These are phyloP conservation scores for Onychomys torridus DNA, from an alignment of 2,797 vertebrate genomes.

Conservation along the genomic window DNA sequence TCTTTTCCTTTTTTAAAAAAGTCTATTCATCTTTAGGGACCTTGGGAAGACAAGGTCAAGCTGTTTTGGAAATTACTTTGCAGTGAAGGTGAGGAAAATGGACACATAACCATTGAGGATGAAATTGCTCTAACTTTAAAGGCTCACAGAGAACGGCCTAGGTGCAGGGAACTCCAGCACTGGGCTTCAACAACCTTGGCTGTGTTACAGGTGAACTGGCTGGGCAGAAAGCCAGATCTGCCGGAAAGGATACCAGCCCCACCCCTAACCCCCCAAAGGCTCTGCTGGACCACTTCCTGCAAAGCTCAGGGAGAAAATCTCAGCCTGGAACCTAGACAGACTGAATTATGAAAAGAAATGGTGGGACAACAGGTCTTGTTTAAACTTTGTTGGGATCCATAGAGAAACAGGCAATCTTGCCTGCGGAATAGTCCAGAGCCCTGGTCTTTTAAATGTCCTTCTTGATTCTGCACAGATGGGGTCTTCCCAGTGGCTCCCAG, in stretches of 20 bases:
- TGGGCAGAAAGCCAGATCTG: neutral
- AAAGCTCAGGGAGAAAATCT: neutral
- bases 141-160: neutral
- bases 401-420: neutral
- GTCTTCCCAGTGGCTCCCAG: neutral
- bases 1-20: neutral
- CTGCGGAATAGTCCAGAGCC: neutral
- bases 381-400: neutral
- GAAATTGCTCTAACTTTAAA: neutral
- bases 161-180: neutral
- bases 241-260: too few relatives aligned
- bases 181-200: neutral
- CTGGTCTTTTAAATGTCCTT: neutral
- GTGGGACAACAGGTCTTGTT: neutral
- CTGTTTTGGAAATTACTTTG: constrained; percentile 31
- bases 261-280: neutral
- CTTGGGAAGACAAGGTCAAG: neutral
- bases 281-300: neutral
- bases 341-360: neutral
- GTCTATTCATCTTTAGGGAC: neutral
- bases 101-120: neutral
- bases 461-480: neutral
- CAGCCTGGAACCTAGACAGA: neutral
- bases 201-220: neutral
- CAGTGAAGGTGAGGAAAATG: neutral